Evolutionary conservation across 2,888 invertebrate species (phyloP), one percentile per base, ranked within the genome.

Genomic region (Lottia scabra): DNA sequence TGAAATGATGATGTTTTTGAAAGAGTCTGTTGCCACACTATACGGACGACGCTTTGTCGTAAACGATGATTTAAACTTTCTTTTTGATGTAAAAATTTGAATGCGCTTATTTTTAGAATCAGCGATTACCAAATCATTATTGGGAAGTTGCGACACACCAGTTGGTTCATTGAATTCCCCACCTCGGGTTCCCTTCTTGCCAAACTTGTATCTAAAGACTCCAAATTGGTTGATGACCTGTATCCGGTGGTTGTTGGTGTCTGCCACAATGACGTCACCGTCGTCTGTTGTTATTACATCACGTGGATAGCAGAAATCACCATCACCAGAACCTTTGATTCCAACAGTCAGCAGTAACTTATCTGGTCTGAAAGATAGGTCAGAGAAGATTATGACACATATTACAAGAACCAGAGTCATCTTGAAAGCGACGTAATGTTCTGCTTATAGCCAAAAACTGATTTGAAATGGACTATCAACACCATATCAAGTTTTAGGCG

Each of bases 241-340:
- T 26, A 88, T 72, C n/a, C 87, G 73, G 72, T 88, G 84, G 75
- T 88, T 88, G 38, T 76, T 77, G n/a, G 85, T 81, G 76, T 88
- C 88, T 0, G 87, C 87, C 0, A 88, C 75, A 8, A 84, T 44
- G 23, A 88, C 81, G 72, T 85, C 83, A 1, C 81, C 83, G 44
- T 83, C 83, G 10, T 76, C 56, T 12, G 81, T 83, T 16, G 80
- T 76, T 15, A 81, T 75, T 16, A 88, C 30, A 19, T 85, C 87
- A 44, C 87, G 79, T 2, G 88, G 88, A 70, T 83, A 88, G 30
- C 75, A 48, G 72, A 88, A 87, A 68, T 87, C 82, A 3, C 84
- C 87, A 15, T 81, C 76, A 1, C 62, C 77, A 19, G 69, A 72
- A 1, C 88, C 88, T 63, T 76, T 65, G 8, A 77, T 38, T 1